Evolutionary conservation across 2,888 invertebrate species (phyloP).

Genomic region (Leptopilina drosophilae): DNA sequence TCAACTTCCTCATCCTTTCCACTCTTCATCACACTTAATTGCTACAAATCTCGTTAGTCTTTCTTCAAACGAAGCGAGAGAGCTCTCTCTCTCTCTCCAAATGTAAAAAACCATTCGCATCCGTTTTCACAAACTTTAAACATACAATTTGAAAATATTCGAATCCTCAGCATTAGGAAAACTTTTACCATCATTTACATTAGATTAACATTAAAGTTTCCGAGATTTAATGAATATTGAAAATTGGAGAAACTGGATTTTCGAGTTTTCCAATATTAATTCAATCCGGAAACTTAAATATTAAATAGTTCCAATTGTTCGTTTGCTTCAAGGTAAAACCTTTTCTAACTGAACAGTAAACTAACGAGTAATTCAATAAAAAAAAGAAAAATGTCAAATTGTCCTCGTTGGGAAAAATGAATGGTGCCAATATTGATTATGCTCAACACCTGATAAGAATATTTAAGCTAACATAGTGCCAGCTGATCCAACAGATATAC

Average conservation of each 20-base stretch:
- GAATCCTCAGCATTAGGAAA: too few relatives aligned
- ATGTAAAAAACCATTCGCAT: not conserved
- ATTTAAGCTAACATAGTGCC: conserved; percentile 19
- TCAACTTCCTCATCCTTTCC: conserved; percentile 16
- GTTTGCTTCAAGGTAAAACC: too few relatives aligned
- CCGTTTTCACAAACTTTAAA: not conserved
- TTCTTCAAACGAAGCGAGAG: not conserved
- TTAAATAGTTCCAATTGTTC: too few relatives aligned
- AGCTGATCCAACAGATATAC: conserved; percentile 29
- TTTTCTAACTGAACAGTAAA: too few relatives aligned
- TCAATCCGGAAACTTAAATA: too few relatives aligned
- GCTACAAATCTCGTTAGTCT: conserved; percentile 7
- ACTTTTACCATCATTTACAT: not conserved
- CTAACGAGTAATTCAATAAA: not conserved
- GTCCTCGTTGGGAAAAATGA: not conserved
- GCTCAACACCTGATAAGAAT: conserved; percentile 19
- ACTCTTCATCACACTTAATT: conserved; percentile 5
- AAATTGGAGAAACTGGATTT: too few relatives aligned
- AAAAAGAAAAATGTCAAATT: not conserved
- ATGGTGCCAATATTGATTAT: conserved; percentile 26
- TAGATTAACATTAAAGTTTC: not conserved
- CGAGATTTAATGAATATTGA: too few relatives aligned
- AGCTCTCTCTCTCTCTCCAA: too few relatives aligned
- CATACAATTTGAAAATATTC: too few relatives aligned
- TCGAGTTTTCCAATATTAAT: too few relatives aligned